Base-by-base conservation (phyloP, 1,140 invertebrate species). In the Drosophila parvula region DNA sequence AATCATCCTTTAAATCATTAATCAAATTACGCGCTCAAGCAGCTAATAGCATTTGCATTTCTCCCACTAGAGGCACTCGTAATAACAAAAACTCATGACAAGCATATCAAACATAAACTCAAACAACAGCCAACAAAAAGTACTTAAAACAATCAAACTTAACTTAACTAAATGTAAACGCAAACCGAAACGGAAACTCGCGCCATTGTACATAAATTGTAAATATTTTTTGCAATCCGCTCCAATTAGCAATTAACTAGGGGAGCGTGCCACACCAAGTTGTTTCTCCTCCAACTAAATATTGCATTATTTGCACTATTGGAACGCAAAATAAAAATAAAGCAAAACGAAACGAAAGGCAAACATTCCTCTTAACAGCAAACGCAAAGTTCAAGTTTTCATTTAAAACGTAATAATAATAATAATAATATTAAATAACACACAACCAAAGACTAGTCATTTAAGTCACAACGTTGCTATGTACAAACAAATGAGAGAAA, bases 361-460 rank as follows among this genome's bases (percentile, higher is more conserved):
- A 47, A 78, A 75, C 84, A 89, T 89, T 89, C 84, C 84, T 88
- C 84, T 88, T 74, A n/a, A 78, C 48, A 77, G 45, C 53, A 75
- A 67, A 78, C 58, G 59, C 38, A 78, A 80, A 84, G 84, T 89
- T 89, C 78, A 89, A 84, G 74, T 70, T 84, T 79, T 85, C 61
- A 51, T 84, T 85, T 69, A 43, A 55, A 38, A 67, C 58, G 48
- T 34, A 70, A n/a, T 32, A 34, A 34, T 59, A 34, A 34, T 59
- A 34, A 62, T 48, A 71, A 36, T 50, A 47, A n/a, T 38, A 74
- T 51, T 48, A 47, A 34, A 44, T 22, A 56, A 63, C 40, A 73
- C 70, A 56, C 84, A 89, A 89, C 84, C 84, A 89, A 89, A 89
- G 84, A 89, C 84, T 89, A 89, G 84, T 89, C 81, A 85, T 53